Percentiles rank a stretch among this genome's conserved stretches.
Evolutionary conservation across 2,113 vertebrate genomes (phyloP).

Genomic region (Gallinago jamesoni): DNA sequence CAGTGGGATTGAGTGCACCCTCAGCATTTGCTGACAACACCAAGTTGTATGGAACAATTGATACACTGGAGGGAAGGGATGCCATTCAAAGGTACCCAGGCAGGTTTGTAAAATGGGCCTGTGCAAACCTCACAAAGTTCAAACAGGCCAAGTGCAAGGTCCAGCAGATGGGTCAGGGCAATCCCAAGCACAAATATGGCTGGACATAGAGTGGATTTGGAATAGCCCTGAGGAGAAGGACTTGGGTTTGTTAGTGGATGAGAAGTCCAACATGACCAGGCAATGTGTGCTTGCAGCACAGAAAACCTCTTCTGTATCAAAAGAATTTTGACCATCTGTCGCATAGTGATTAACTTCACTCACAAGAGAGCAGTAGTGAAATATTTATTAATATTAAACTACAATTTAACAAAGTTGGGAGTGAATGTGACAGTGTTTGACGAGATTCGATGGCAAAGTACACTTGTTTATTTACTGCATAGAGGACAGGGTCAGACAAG

Average conservation of each 20-base stretch:
- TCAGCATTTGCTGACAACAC: background rate
- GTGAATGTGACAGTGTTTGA: no score
- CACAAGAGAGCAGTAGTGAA: no score
- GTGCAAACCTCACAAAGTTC: background rate
- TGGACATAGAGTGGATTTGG: background rate
- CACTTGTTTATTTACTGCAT: no score
- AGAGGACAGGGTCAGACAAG: no score
- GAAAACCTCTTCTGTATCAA: no score
- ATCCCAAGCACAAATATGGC: background rate
- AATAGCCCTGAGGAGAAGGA: background rate
- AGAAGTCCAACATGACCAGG: background rate
- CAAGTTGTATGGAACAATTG: background rate
- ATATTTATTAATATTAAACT: no score
- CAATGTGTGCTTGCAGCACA: no score
- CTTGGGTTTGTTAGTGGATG: background rate
- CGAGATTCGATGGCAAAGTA: no score
- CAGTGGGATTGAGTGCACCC: background rate
- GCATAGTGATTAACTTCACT: no score
- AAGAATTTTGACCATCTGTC: no score
- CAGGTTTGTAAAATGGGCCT: background rate
- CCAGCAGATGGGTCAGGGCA: background rate
- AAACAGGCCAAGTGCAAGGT: background rate
- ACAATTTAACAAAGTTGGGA: no score
- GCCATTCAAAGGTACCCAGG: background rate
- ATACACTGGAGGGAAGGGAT: background rate